Evolutionary conservation across 2,888 invertebrate species (phyloP), one percentile per base, ranked within the genome.

Genomic region (Troglohyphantes excavatus): DNA sequence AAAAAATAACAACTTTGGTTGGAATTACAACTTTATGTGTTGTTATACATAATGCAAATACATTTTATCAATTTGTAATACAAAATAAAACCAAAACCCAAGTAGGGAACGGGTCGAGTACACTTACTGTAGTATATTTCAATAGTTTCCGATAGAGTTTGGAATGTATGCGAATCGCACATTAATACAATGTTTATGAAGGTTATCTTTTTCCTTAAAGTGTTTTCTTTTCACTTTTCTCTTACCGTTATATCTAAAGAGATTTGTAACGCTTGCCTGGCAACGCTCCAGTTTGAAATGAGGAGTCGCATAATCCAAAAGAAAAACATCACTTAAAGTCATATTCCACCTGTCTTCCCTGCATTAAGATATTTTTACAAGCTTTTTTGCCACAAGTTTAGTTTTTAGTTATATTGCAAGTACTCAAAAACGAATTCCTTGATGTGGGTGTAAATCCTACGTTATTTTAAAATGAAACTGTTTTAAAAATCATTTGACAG

Each of bases 291-390:
- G 0, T 17, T 67, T 68, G 19, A 82, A 61, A 39, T 53, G 70
- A 61, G 70, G 26, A 81, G 72, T 33, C 53, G 68, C 59, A 26
- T 70, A 33, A 82, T 81, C 70, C 59, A 23, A 68, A 81, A 81
- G 59, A 68, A 68, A 81, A 70, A 81, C 81, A 29, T 29, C 53
- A 79, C 59, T 26, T 70, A 46, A 82, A 7, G 26, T 61, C 3
- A 23, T 33, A 13, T 70, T 82, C 33, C 82, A 23, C 39, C 70
- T 82, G 21, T 70, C 70, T 82, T 70, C 39, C 33, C 3, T n/a
- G 26, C 70, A 61, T 70, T 59, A 70, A 61, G 23, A 43, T 17
- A 67, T 70, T 65, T 39, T 13, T 63, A 33, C 26, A 19, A 29
- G 11, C 2, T 17, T 75, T 75, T 26, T 68, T 68, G n/a, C 21